These are phyloP conservation scores for Isoperla grammatica DNA, from an alignment of 2,888 invertebrate species.

Conservation along the genomic window DNA sequence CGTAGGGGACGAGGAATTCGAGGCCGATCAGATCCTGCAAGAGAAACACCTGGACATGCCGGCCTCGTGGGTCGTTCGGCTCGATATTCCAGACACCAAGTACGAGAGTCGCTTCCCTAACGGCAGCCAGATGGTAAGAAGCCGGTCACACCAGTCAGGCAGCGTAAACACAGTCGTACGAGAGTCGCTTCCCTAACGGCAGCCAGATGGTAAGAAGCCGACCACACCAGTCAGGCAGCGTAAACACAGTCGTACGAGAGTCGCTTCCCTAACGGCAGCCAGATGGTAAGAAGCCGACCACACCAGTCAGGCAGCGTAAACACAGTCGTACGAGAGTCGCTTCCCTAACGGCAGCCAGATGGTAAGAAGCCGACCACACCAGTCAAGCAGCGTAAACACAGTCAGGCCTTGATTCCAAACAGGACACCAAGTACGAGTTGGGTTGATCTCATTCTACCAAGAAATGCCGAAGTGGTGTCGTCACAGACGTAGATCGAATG, in stretches of 20 bases:
- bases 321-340: conserved; percentile 58
- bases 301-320: too few relatives aligned
- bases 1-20: conserved; percentile 33
- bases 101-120: conserved; percentile 65
- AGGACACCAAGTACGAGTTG: too few relatives aligned
- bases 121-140: conserved; percentile 49
- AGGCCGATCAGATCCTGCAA: conserved; percentile 24
- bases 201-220: conserved; percentile 47
- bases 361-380: too few relatives aligned
- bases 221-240: too few relatives aligned
- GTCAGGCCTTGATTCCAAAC: too few relatives aligned
- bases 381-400: too few relatives aligned
- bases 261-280: conserved; percentile 65
- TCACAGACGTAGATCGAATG: too few relatives aligned
- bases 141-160: too few relatives aligned
- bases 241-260: too few relatives aligned
- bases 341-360: conserved; percentile 62
- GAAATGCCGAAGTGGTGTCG: too few relatives aligned
- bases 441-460: too few relatives aligned
- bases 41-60: conserved; percentile 76
- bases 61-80: conserved; percentile 63
- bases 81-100: conserved; percentile 58
- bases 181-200: conserved; percentile 64
- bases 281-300: conserved; percentile 39
- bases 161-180: too few relatives aligned